Evolutionary conservation across 1,140 invertebrate species (phyloP), one percentile per base, ranked within the genome.

Genomic region (Nephila pilipes): DNA sequence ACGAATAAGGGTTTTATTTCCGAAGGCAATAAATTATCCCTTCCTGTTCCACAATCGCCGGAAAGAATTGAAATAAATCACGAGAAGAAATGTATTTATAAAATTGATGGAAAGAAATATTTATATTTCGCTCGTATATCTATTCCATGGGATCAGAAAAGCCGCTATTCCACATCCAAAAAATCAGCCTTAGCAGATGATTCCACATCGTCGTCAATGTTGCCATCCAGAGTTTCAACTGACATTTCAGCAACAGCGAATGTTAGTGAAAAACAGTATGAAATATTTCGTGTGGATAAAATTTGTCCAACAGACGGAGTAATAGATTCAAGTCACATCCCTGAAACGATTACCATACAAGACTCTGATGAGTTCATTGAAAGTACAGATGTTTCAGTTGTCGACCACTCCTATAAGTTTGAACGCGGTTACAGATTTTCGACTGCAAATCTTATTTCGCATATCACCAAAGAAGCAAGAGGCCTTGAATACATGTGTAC

Each of bases 81-180:
- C 0, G 14, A 75, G 29, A 75, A 36, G 29, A 75, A 75, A 36
- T 20, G 16, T 18, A 36, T 75, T 75, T 75, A 20, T 32, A 75
- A 75, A 75, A 75, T 75, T 32, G 29, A 75, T 36, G 32, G 29
- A 14, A 75, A 36, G 18, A 75, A 75, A 32, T 75, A 75, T 75
- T 75, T 75, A 32, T 75, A 75, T 75, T 75, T 75, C 32, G 32
- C 69, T 32, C 69, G 69, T 16, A 75, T 75, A 75, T 75, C 69
- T 32, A 36, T 75, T 32, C 69, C 69, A 18, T 18, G 25, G 16
- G 69, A 75, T 75, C 29, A 32, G 18, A 75, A 29, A 75, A 32
- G 10, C 20, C 32, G 25, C 5, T 36, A 32, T 32, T 20, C 69
- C 18, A 18, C 32, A 14, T 75, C 32, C 3, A 32, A 32, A 16